phyloP scores from a whole-genome alignment of 2,797 vertebrate species.

The Lepus townsendii region DNA sequence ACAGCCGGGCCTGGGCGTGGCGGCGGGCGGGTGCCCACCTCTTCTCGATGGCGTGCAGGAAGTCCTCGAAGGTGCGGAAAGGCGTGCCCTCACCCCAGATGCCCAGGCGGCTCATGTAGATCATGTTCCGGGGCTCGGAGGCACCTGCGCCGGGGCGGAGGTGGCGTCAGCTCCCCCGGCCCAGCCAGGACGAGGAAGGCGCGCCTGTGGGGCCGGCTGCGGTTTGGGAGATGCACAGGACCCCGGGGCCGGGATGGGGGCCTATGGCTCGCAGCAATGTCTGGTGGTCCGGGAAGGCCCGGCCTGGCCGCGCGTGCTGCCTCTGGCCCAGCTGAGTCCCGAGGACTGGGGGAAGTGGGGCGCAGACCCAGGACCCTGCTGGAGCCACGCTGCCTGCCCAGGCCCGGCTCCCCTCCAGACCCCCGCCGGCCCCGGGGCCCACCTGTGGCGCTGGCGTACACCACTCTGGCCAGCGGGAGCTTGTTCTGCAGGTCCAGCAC shows the following conservation, averaged over 20 bases:
- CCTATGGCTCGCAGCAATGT: no score
- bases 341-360: neutral
- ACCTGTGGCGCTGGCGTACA: slow-evolving; percentile 99
- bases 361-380: neutral
- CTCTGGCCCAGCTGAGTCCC: neutral
- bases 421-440: neutral
- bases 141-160: slow-evolving; percentile 91
- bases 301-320: no score
- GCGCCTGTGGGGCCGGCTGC: no score
- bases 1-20: neutral
- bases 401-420: no score
- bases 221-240: neutral
- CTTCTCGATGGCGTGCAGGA: slow-evolving; percentile 98
- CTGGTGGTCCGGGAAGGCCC: no score
- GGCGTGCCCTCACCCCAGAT: slow-evolving; percentile 99
- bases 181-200: neutral
- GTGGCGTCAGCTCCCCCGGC: slow-evolving; percentile 9
- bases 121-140: slow-evolving; percentile 99
- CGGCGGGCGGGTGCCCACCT: slow-evolving; percentile 89
- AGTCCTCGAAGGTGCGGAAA: slow-evolving; percentile 97
- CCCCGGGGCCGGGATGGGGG: neutral
- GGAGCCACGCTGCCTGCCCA: no score
- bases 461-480: slow-evolving; percentile 96
- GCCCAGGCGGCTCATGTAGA: slow-evolving; percentile 99
- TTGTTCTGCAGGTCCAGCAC: slow-evolving; percentile 98